Evolutionary conservation across 2,888 invertebrate species (phyloP).

Genomic region (Ophioninae sp.): DNA sequence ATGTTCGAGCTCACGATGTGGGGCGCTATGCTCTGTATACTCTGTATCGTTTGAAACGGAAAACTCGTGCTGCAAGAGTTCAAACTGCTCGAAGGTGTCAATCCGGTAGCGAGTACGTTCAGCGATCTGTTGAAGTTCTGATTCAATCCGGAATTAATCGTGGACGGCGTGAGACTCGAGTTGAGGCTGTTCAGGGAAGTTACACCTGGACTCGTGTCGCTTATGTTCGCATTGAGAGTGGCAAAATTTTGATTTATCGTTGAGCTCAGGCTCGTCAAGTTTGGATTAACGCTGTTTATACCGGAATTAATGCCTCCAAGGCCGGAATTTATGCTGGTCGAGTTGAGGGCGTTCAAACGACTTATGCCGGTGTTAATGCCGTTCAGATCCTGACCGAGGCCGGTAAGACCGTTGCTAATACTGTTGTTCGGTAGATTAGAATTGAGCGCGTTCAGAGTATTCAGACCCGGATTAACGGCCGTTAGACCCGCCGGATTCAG

Average conservation of each 20-base stretch:
- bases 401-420: slow-evolving; percentile 78
- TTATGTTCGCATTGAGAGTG: slow-evolving; percentile 74
- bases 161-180: slow-evolving; percentile 69
- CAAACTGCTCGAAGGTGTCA: slow-evolving; percentile 72
- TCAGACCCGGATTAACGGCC: slow-evolving; percentile 77
- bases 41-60: slow-evolving; percentile 79
- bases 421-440: slow-evolving; percentile 78
- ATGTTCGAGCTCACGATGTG: slow-evolving; percentile 78
- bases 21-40: slow-evolving; percentile 78
- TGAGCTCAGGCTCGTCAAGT: slow-evolving; percentile 74
- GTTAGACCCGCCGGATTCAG: slow-evolving; percentile 77
- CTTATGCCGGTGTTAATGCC: slow-evolving; percentile 77
- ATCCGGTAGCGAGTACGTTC: slow-evolving; percentile 74
- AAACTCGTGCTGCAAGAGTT: slow-evolving; percentile 74
- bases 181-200: slow-evolving; percentile 73
- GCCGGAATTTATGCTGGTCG: slow-evolving; percentile 76
- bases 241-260: slow-evolving; percentile 77
- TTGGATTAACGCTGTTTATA: slow-evolving; percentile 76
- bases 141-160: slow-evolving; percentile 73
- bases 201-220: slow-evolving; percentile 72
- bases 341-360: slow-evolving; percentile 75
- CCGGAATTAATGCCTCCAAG: slow-evolving; percentile 74
- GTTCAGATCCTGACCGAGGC: slow-evolving; percentile 78
- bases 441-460: slow-evolving; percentile 77
- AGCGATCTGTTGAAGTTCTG: slow-evolving; percentile 74